phyloP scores from a whole-genome alignment of 2,113 vertebrate species.

The Aegotheles bennettii region DNA sequence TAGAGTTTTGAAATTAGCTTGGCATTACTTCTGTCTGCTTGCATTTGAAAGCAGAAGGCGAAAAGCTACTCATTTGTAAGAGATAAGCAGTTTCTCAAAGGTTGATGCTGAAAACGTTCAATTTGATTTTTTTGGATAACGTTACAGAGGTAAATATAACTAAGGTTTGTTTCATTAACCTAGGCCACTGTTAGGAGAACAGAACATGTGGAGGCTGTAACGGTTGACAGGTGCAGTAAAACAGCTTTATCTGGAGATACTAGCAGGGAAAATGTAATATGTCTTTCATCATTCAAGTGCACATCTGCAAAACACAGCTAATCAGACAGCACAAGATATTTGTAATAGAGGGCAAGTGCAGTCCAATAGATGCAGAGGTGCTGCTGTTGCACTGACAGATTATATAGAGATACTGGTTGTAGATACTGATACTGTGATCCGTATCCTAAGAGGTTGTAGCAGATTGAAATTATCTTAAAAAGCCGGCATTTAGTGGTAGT shows the following conservation, averaged over 20 bases:
- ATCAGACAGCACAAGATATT: slow-evolving; percentile 24
- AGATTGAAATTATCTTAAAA: slow-evolving; percentile 48
- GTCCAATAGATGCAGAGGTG: slow-evolving; percentile 40
- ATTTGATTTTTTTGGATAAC: slow-evolving; percentile 34
- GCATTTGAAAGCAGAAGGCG: slow-evolving; percentile 18
- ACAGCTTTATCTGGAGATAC: slow-evolving; percentile 22
- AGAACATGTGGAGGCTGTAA: not conserved
- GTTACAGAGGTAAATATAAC: slow-evolving; percentile 56
- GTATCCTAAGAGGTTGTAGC: slow-evolving; percentile 53
- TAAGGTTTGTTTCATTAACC: slow-evolving; percentile 24
- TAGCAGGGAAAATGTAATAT: slow-evolving; percentile 1
- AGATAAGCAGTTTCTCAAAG: slow-evolving; percentile 64
- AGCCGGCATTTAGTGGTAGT: not conserved
- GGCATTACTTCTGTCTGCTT: slow-evolving; percentile 58
- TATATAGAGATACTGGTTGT: slow-evolving; percentile 1
- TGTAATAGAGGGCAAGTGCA: slow-evolving; percentile 16
- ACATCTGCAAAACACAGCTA: slow-evolving; percentile 50
- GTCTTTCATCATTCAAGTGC: not conserved
- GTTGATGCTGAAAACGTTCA: slow-evolving; percentile 60
- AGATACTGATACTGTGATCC: slow-evolving; percentile 57
- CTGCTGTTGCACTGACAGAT: slow-evolving; percentile 4
- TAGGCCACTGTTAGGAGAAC: slow-evolving; percentile 5
- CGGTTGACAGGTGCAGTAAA: slow-evolving; percentile 7
- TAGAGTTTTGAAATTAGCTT: slow-evolving; percentile 68
- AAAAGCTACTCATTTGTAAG: slow-evolving; percentile 48